Base-by-base conservation (phyloP, 1,140 invertebrate species). In the Chelonus insularis region DNA sequence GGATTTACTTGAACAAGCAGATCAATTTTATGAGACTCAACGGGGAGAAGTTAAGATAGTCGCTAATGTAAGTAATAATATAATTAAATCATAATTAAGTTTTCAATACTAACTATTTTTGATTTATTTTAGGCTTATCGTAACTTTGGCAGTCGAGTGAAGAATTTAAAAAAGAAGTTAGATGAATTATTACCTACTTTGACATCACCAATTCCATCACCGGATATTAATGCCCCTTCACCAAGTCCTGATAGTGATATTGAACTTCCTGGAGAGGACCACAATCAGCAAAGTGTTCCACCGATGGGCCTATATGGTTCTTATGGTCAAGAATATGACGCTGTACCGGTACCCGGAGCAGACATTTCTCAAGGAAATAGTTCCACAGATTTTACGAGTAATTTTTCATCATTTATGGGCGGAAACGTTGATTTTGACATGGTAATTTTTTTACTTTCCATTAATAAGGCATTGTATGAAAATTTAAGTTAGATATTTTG, bases 41-140 rank as follows among this genome's bases (percentile, higher is more conserved):
- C 86, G 89, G 52, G 89, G 90, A 21, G 94, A 97, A 85, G 94
- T 95, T 1, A 96, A 94, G 85, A 89, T 95, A 70, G 94, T 97
- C 21, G 91, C 89, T 37, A 93, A 93, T 86, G 93, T 95, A 83
- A 90, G 89, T 88, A 63, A 6, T 48, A 32, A 60, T 57, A 12
- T 45, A 63, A 16, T 55, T 61, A n/a, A n/a, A n/a, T n/a, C n/a
- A n/a, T n/a, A n/a, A n/a, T n/a, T n/a, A n/a, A n/a, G n/a, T n/a
- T n/a, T n/a, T n/a, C n/a, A n/a, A n/a, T n/a, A n/a, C n/a, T n/a
- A n/a, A n/a, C n/a, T n/a, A n/a, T n/a, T n/a, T n/a, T 47, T 34
- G 41, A 47, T 36, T 61, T 72, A 69, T 70, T 75, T 32, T 68
- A 95, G 93, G 94, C 95, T 5, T 97, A 96, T 73, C 92, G 91